Percentiles rank a stretch among this genome's conserved stretches.
These are phyloP conservation scores for Lepeophtheirus nordmannii DNA, from an alignment of 2,888 invertebrate genomes.

Conservation along the genomic window DNA sequence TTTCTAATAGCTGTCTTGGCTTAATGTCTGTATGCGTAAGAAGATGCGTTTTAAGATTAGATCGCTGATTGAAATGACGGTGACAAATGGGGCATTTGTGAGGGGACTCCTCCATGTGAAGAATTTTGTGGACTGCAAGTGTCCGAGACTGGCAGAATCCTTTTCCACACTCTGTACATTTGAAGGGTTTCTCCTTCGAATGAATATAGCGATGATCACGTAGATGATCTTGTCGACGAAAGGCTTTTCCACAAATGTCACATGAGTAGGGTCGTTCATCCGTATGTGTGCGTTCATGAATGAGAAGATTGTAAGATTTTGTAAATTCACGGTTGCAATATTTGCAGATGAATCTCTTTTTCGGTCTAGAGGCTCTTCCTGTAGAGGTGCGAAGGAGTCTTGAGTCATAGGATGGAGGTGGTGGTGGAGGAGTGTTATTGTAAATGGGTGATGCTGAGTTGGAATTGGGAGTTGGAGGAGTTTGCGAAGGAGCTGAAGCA, in stretches of 20 bases:
- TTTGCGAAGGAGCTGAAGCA: slow-evolving; percentile 24
- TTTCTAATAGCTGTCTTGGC: slow-evolving; percentile 36
- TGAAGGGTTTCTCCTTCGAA: slow-evolving; percentile 92
- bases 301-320: slow-evolving; percentile 88
- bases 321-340: slow-evolving; percentile 97
- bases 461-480: slow-evolving; percentile 25
- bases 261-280: slow-evolving; percentile 94
- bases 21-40: slow-evolving; percentile 79
- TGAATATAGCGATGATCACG: slow-evolving; percentile 91
- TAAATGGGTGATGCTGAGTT: slow-evolving; percentile 23
- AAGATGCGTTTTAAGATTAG: slow-evolving; percentile 73
- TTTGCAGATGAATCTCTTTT: slow-evolving; percentile 96
- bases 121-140: slow-evolving; percentile 79
- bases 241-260: slow-evolving; percentile 93
- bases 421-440: slow-evolving; percentile 7
- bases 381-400: slow-evolving; percentile 47
- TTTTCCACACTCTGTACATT: slow-evolving; percentile 87
- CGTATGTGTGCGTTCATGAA: slow-evolving; percentile 93
- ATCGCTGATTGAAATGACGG: slow-evolving; percentile 72
- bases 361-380: slow-evolving; percentile 62
- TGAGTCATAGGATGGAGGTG: slow-evolving; percentile 35
- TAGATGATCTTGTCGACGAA: slow-evolving; percentile 86
- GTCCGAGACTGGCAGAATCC: slow-evolving; percentile 93
- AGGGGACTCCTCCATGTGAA: slow-evolving; percentile 81
- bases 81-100: slow-evolving; percentile 81